Evolutionary conservation across 1,140 invertebrate species (phyloP), one percentile per base, ranked within the genome.

Genomic region (Papilio dardanus): DNA sequence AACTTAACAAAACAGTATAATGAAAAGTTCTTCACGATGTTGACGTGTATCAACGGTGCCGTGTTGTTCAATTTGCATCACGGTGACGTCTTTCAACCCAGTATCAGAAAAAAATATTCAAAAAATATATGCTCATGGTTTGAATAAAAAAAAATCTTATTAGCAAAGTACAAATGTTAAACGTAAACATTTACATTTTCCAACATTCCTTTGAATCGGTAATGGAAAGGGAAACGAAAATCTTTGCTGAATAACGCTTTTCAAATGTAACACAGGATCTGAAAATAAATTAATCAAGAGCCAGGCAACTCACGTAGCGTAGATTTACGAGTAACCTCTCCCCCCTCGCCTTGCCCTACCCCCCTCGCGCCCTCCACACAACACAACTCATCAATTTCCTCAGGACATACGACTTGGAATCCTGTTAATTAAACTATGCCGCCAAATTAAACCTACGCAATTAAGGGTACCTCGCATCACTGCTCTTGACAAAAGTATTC

Each of bases 381-480:
- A 89, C 86, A 89, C 88, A 85, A 86, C 84, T 90, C 90, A 92
- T 91, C 89, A 91, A 92, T 92, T 91, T 87, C 83, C 84, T 83
- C 83, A 87, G 84, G 88, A 89, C 88, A 87, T 80, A 86, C 80
- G 81, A 86, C 88, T 89, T 82, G 84, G 86, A 88, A 86, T 89
- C 83, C 87, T 87, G 88, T 89, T 91, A 92, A 91, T 91, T 91
- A 91, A 92, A 92, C 88, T 90, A 89, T 91, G 86, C 86, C 84
- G 74, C 87, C 77, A 84, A 91, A 91, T 91, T 90, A 91, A 89
- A 85, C 80, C 77, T 79, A 84, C 84, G 77, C 79, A 76, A 81
- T 84, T 77, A 79, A 74, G 50, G 69, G 73, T 71, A 66, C 67
- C 75, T 75, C 75, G 71, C 76, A 54, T 50, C 46, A 54, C 69